Conservation (phyloP, 2,888 invertebrate genomes). For the Pyrrhosoma nymphula region DNA sequence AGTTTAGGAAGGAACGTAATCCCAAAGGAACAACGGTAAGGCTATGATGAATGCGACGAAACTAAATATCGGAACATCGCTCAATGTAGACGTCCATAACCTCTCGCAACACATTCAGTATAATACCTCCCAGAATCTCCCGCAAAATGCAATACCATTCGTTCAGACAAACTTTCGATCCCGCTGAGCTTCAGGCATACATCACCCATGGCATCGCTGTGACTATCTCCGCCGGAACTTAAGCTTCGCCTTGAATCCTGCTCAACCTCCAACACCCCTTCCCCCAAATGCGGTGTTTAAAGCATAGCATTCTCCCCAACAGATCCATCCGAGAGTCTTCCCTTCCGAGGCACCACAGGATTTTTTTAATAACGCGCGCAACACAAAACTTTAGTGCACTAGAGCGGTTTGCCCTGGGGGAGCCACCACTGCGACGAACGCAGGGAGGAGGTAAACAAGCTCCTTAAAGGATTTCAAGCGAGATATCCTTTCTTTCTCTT, state of each 20-base stretch:
- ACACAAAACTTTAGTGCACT: neutral
- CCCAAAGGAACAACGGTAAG: no score
- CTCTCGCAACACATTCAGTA: neutral
- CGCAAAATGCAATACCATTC: neutral
- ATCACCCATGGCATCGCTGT: neutral
- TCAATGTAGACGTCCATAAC: neutral
- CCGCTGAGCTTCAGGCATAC: neutral
- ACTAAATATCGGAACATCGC: neutral
- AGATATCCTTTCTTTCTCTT: neutral
- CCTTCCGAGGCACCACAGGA: neutral
- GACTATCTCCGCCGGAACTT: neutral
- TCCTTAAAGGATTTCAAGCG: neutral
- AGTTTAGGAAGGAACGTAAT: no score
- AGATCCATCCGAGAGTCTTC: no score
- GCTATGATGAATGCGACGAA: no score
- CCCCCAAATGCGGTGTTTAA: no score
- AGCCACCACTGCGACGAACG: neutral
- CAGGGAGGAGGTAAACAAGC: neutral
- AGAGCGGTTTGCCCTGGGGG: neutral
- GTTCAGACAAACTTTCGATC: neutral
- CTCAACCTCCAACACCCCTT: neutral
- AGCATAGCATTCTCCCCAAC: no score
- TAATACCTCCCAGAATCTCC: neutral
- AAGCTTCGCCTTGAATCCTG: neutral
- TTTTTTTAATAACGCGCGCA: slow-evolving; percentile 8